Base-by-base conservation (phyloP, 2,888 invertebrate genomes). In the Alviniconcha strummeri region DNA sequence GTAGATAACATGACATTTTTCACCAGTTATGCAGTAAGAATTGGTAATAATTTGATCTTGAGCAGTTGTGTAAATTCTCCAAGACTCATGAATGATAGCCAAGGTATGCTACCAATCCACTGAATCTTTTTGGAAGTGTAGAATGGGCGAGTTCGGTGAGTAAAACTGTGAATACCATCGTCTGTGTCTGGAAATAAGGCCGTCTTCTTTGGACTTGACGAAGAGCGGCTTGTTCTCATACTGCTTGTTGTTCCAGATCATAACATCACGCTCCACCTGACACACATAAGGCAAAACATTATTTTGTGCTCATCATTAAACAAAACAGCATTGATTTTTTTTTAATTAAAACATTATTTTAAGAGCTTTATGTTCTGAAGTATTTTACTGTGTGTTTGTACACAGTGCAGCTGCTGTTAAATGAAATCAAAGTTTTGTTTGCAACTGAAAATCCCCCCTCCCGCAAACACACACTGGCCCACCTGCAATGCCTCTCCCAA, bases 131-230 rank as follows among this genome's bases (percentile, higher is more conserved):
- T 89, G 88, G 85, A 91, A 91, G 19, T 84, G 88, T 54, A 90
- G 84, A 55, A 84, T 79, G 4, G 90, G 95, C 90, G 97, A 97
- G 85, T 96, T 95, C 71, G 96, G 95, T 0, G 96, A 96, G 92
- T 97, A 98, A 93, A 98, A 98, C 92, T 98, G 97, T 0, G 95
- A 95, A 92, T 96, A 98, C 98, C 98, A 98, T 19, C 95, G 94
- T 0, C 98, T 95, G 92, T 96, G 97, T 0, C 95, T 94, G n/a
- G 95, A 95, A 1, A 98, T 96, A 0, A 95, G 94, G 8, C 95
- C 95, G 92, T 98, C 98, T 83, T 97, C 96, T 86, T 89, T 89
- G 7, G 93, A 92, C 83, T 95, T 95, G 0, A 97, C 96, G 85
- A 97, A 95, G 0, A 96, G 91, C 0, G 98, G 97, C 0, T 96